Base-by-base conservation (phyloP, 2,888 invertebrate species). In the Timema cristinae region DNA sequence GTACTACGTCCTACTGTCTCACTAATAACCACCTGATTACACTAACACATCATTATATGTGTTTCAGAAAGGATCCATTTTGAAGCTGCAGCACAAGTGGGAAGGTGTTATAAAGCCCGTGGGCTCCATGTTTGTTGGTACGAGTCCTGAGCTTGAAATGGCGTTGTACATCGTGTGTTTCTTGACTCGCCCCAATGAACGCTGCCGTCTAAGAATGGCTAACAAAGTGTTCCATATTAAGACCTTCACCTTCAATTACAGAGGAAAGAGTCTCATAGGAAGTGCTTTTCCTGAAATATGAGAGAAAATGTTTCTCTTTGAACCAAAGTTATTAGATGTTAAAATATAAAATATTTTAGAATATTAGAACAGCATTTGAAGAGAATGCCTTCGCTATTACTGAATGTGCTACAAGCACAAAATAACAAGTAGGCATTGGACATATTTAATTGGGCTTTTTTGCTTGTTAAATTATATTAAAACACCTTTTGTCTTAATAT, bases 111-210 rank as follows among this genome's bases (percentile, higher is more conserved):
- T 89, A 75, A 94, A 94, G 79, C 93, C 94, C 0, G 91, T 92
- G 0, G 90, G 90, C 69, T 86, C 88, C 0, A 86, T 94, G 84
- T 93, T 94, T 78, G 85, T 94, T 74, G 94, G 94, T 48, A 93
- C 93, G 1, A 94, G 94, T 70, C 97, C 97, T 0, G 97, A 97
- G 82, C 84, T 96, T 75, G 97, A 97, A 82, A 87, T 97, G 83
- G 93, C 96, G 0, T 81, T 97, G 5, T 97, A 95, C 81, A 93
- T 95, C 0, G 86, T 95, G 6, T 97, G 97, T 80, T 95, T 92
- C 81, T 84, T 93, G 63, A 84, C 91, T 13, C 87, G 94, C 70
- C 88, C 91, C 0, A 91, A 92, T 78, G 84, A 86, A 73, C 86
- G 88, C 7, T 95, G 95, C 77, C 90, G 90, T 0, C 85, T 95